Evolutionary conservation across 2,113 vertebrate species (phyloP).

Genomic region (Etia nguti): DNA sequence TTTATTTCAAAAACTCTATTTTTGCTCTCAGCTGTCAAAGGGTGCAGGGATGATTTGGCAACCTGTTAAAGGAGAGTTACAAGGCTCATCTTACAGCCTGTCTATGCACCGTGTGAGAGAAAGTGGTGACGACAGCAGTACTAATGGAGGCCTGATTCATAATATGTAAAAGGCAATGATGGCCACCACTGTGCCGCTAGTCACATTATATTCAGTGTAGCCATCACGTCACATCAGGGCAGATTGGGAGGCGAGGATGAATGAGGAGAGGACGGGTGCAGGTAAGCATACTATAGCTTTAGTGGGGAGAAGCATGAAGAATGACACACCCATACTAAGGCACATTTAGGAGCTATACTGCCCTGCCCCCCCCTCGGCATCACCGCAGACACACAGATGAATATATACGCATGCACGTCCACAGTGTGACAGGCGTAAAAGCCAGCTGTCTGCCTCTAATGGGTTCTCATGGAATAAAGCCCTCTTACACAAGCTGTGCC

Average conservation of each 20-base stretch:
- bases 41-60: background rate
- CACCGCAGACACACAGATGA: background rate
- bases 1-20: background rate
- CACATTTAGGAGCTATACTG: background rate
- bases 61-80: background rate
- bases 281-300: background rate
- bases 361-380: background rate
- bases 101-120: background rate
- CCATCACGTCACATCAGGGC: background rate
- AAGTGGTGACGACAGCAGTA: background rate
- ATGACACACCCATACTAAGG: background rate
- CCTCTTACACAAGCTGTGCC: background rate
- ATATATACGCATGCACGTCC: background rate
- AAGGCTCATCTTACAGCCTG: background rate
- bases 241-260: background rate
- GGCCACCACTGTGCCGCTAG: background rate
- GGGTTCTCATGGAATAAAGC: background rate
- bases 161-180: background rate
- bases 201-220: background rate
- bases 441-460: background rate
- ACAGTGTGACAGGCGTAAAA: background rate
- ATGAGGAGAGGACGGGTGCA: background rate
- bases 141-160: slow-evolving; percentile 4
- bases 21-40: slow-evolving; percentile 11
- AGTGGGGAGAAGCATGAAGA: background rate